Base-by-base conservation (phyloP, 2,797 vertebrate species). In the Bryconaethiops microstoma region DNA sequence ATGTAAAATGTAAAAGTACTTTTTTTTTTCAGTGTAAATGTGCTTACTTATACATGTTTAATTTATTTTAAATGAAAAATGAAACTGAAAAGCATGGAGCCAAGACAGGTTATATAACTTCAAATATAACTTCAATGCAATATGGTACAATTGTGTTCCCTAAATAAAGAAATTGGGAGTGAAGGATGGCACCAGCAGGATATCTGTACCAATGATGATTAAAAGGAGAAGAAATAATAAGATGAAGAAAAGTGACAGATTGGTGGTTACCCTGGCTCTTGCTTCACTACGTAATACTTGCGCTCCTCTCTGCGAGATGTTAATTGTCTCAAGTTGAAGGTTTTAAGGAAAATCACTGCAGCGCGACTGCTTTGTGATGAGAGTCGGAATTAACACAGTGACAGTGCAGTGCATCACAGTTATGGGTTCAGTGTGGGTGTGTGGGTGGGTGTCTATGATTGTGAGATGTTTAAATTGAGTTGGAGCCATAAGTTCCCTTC, bases 341-440 rank as follows among this genome's bases (percentile, higher is more conserved):
- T 14, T 4, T 12, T 64, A 54, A 65, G 48, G 16, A 60, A 62
- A 68, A 78, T 73, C 55, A 70, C 78, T n/a, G 83, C 76, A 77
- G 63, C 74, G 75, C 42, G 74, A 52, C 76, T 64, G 64, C 48
- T 62, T 79, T 57, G 40, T 63, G 21, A 59, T 29, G 10, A 70
- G 45, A 65, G 77, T 64, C 13, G n/a, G 74, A 59, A 78, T 75
- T 62, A 75, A 83, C 74, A 71, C 23, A 25, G 14, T 76, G 71
- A 83, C 80, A 80, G 80, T 42, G n/a, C 39, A 35, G 54, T 17
- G 52, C 23, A 74, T 29, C 8, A 0, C 57, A 62, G n/a, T 39
- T 67, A 55, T 45, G 67, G 17, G n/a, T 64, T 45, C 25, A n/a
- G 16, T 62, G 54, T 25, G 52, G 63, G 29, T 77, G 19, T 55